phyloP scores from a whole-genome alignment of 2,888 invertebrate genomes.

The Orthonevra nobilis region DNA sequence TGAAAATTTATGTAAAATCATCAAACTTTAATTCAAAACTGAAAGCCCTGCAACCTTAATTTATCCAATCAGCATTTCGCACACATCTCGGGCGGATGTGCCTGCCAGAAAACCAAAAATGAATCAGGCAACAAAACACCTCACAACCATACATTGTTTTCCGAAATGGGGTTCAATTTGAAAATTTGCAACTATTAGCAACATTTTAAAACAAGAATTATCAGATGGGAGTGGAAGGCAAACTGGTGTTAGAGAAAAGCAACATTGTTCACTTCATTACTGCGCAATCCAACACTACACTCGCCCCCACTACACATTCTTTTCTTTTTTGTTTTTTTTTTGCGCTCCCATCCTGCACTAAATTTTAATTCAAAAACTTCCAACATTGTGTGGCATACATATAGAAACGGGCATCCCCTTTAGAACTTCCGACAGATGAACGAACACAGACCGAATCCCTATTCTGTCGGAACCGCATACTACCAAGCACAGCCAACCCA shows the following conservation, averaged over 20 bases:
- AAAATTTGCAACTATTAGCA: constrained; percentile 62
- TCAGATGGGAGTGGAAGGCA: constrained; percentile 22
- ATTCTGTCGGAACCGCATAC: not conserved
- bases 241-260: constrained; percentile 32
- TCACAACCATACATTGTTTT: constrained; percentile 60
- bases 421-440: constrained; percentile 3
- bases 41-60: constrained; percentile 14
- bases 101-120: not conserved
- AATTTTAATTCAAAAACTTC: constrained; percentile 68
- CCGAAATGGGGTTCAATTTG: constrained; percentile 37
- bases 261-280: constrained; percentile 70
- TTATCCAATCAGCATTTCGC: not conserved
- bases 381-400: constrained; percentile 31
- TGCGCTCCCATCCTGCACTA: constrained; percentile 1
- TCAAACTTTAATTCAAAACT: constrained; percentile 29
- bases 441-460: constrained; percentile 21
- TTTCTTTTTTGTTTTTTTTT: no score
- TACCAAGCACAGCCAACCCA: constrained; percentile 27
- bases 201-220: constrained; percentile 45
- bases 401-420: constrained; percentile 7
- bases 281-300: constrained; percentile 18
- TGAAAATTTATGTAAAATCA: constrained; percentile 15
- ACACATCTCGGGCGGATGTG: not conserved
- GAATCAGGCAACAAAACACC: constrained; percentile 11
- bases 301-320: constrained; percentile 10